A percentile compares a stretch with the other conserved stretches of the same genome.
phyloP scores from a whole-genome alignment of 2,113 vertebrate genomes.

The Chrysemys picta region DNA sequence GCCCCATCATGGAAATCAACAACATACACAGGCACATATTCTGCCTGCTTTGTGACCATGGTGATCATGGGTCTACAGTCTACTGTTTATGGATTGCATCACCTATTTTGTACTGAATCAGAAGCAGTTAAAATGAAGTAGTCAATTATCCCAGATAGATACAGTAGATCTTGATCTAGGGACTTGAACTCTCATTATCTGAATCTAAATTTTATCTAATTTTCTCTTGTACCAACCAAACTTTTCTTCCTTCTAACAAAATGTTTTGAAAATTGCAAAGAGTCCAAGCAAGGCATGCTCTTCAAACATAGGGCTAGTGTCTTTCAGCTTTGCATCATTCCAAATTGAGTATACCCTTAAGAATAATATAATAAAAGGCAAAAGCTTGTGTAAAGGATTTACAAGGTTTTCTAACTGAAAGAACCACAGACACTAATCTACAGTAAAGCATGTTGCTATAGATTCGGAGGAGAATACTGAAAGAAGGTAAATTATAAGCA shows the following conservation, averaged over 20 bases:
- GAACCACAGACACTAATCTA: background rate
- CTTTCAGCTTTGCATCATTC: background rate
- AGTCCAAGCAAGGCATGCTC: background rate
- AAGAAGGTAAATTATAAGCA: background rate
- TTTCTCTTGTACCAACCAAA: background rate
- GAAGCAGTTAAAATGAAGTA: background rate
- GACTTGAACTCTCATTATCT: background rate
- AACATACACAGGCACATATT: fast-evolving
- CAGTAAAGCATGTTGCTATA: background rate
- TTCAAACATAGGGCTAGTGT: background rate
- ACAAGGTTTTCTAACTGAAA: background rate
- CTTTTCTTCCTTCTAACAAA: background rate
- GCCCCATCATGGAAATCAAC: background rate
- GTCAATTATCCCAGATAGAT: background rate
- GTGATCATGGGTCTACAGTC: background rate
- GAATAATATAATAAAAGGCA: background rate
- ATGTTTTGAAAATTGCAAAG: constrained; percentile 27
- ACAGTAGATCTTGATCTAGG: background rate
- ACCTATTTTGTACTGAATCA: background rate
- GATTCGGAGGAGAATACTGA: background rate
- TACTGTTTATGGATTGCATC: background rate
- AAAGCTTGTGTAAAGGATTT: background rate
- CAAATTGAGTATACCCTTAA: background rate
- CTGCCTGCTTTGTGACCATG: background rate
- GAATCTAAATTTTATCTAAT: background rate